A percentile compares a stretch with the other conserved stretches of the same genome.
These are phyloP conservation scores for Homarus gammarus DNA, from an alignment of 2,888 invertebrate species.

Conservation along the genomic window DNA sequence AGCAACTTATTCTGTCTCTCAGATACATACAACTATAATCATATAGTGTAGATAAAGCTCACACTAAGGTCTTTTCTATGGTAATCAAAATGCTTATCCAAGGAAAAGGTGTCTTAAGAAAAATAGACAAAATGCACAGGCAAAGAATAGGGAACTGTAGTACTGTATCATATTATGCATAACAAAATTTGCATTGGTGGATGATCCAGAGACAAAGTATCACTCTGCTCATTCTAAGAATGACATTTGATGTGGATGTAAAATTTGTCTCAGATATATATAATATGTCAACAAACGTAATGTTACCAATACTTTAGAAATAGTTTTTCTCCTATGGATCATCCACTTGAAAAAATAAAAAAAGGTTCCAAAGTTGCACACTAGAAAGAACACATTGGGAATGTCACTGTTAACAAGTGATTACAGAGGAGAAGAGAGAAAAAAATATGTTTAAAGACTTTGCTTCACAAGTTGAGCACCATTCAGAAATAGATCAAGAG, in stretches of 20 bases:
- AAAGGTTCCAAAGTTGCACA: neutral
- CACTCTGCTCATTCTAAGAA: neutral
- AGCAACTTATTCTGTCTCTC: neutral
- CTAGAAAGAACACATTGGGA: constrained; percentile 61
- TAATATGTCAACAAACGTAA: neutral
- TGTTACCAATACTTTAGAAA: constrained; percentile 3
- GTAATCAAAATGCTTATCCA: constrained; percentile 21
- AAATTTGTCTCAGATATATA: constrained; percentile 10
- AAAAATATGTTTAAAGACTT: constrained; percentile 33
- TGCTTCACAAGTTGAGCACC: constrained; percentile 56
- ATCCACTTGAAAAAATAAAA: constrained; percentile 19
- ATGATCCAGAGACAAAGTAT: constrained; percentile 9
- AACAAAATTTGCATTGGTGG: neutral
- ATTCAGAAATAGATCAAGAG: constrained; percentile 43
- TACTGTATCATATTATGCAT: constrained; percentile 32
- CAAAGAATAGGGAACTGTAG: constrained; percentile 47
- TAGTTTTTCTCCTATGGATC: neutral
- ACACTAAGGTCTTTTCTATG: neutral
- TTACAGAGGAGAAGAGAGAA: constrained; percentile 7
- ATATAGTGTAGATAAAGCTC: neutral
- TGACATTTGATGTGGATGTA: neutral
- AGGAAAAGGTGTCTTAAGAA: constrained; percentile 51
- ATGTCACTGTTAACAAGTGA: constrained; percentile 66
- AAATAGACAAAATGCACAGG: neutral
- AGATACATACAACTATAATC: too few species aligned